Evolutionary conservation across 1,140 invertebrate species (phyloP), one percentile per base, ranked within the genome.

Genomic region (Nephotettix cincticeps): DNA sequence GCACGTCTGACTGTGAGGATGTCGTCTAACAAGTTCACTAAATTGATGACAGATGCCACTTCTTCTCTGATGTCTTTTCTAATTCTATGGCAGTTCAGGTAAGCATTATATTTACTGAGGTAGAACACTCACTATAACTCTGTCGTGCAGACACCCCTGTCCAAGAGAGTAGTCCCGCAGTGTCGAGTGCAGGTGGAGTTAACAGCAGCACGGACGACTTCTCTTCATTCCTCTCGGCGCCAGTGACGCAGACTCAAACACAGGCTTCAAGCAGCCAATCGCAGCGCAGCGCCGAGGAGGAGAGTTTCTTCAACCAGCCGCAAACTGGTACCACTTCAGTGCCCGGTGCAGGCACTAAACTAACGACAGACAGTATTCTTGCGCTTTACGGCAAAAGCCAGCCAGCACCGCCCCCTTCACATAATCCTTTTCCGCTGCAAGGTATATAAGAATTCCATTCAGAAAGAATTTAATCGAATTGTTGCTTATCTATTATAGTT

Each of bases 291-390:
- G 71, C 87, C 1, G 93, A 96, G 79, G 93, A 96, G 78, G 91
- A 94, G 73, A 93, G 90, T 80, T 96, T 96, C 83, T 96, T 96
- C 78, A 94, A 93, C 82, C 93, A 95, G 80, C 86, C 90, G n/a
- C 84, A 86, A 1, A 21, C 1, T 4, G 88, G 91, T 0, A 88
- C 87, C 43, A 25, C 70, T 43, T 84, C 89, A 75, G 89, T 90
- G 74, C 29, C 70, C 32, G 84, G 89, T 75, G 89, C 90, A 74
- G 89, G 91, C 75, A 91, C 90, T 70, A 94, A 95, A 83, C 84
- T 97, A 80, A 95, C 93, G 27, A 97, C 95, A 82, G 94, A 97
- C 77, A 97, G 94, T 79, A 97, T 98, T 81, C 83, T 98, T 79
- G 94, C 95, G 3, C 80, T 97, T 30, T 98, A 96, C 80, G 91